Conservation (phyloP, 2,888 invertebrate genomes). For the Ochlodes sylvanus region DNA sequence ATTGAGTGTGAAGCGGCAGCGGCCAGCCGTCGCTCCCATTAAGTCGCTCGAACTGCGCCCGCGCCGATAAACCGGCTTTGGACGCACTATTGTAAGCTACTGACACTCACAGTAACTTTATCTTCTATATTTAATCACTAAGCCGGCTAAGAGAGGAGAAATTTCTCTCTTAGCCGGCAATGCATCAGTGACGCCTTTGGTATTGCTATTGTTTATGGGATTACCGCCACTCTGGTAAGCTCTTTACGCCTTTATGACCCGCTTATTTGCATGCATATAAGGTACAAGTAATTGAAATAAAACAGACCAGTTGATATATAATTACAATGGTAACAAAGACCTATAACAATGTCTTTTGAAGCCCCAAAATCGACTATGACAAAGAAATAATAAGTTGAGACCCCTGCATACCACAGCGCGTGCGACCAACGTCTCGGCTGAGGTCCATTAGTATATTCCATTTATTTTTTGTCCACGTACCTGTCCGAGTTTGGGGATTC, state of each 20-base stretch:
- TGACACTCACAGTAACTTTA: constrained; percentile 44
- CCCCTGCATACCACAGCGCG: constrained; percentile 63
- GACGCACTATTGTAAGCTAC: constrained; percentile 59
- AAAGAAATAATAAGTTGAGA: constrained; percentile 1
- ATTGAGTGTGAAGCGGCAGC: constrained; percentile 85
- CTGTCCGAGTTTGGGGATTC: constrained; percentile 82
- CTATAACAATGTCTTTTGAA: not conserved
- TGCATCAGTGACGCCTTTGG: no score
- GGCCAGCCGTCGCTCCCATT: constrained; percentile 83
- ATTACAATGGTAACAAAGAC: not conserved
- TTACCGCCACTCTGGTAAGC: no score
- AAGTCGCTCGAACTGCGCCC: constrained; percentile 75
- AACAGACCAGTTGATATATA: not conserved
- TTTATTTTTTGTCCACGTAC: constrained; percentile 85
- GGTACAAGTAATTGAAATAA: no score
- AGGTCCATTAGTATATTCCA: constrained; percentile 85
- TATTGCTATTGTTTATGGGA: no score
- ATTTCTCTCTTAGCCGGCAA: no score
- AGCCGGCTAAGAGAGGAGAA: no score
- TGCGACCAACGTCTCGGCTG: constrained; percentile 71
- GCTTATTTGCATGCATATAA: no score
- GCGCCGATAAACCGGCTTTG: constrained; percentile 76
- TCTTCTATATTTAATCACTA: not conserved
- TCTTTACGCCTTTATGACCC: no score
- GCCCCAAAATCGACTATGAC: constrained; percentile 4